A percentile compares a stretch with the other conserved stretches of the same genome.
Evolutionary conservation across 2,888 invertebrate species (phyloP).

Genomic region (Eumacrocentrus americanus): DNA sequence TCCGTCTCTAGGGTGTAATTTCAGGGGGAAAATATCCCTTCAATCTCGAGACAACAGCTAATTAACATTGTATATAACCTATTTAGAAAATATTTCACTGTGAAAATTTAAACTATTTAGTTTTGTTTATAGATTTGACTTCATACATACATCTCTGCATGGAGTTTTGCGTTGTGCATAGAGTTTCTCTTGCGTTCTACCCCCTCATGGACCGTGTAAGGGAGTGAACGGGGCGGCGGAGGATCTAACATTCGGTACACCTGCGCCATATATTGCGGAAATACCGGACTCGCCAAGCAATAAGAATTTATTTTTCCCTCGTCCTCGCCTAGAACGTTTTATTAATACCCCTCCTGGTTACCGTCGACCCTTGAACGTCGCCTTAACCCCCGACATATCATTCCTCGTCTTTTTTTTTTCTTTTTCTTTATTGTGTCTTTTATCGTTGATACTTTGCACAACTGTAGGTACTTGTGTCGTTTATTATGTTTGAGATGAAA

Average conservation of each 20-base stretch:
- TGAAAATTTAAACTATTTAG: too few species aligned
- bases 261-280: conserved; percentile 61
- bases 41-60: too few species aligned
- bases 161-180: background rate
- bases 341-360: conserved; percentile 45
- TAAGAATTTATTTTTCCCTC: conserved; percentile 47
- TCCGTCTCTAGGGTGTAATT: too few species aligned
- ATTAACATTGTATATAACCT: too few species aligned
- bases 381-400: conserved; percentile 27
- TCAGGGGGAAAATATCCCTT: too few species aligned
- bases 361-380: conserved; percentile 17
- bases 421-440: background rate
- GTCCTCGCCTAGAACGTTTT: conserved; percentile 46
- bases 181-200: conserved; percentile 15
- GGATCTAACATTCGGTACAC: conserved; percentile 57
- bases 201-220: conserved; percentile 25
- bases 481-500: too few species aligned
- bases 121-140: too few species aligned
- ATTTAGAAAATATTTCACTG: too few species aligned
- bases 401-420: conserved; percentile 8
- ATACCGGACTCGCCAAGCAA: conserved; percentile 57
- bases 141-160: conserved; percentile 24
- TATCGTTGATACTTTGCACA: background rate
- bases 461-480: too few species aligned
- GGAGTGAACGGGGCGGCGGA: conserved; percentile 31